phyloP scores from a whole-genome alignment of 2,888 invertebrate species.

The Gryllus longicercus region DNA sequence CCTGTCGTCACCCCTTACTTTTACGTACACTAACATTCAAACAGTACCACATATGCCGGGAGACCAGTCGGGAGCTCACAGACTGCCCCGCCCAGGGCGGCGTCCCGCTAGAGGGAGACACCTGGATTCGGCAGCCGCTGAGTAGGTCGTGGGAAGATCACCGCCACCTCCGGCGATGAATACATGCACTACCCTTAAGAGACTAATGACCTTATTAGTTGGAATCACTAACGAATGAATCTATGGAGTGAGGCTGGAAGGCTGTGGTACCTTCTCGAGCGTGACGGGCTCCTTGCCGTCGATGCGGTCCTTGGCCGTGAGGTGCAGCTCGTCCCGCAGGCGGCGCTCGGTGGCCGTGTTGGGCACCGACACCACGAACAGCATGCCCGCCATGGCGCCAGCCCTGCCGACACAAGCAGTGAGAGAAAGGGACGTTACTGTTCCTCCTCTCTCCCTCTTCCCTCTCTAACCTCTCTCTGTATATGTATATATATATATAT shows the following conservation, averaged over 20 bases:
- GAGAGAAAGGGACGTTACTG: too few relatives aligned
- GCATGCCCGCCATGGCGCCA: slow-evolving; percentile 41
- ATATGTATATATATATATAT: too few relatives aligned
- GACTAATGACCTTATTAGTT: background rate
- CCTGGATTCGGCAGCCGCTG: background rate
- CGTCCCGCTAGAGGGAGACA: too few relatives aligned
- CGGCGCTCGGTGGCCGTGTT: slow-evolving; percentile 65
- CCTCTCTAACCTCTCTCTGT: too few relatives aligned
- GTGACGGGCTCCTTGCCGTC: background rate
- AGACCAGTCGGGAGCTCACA: too few relatives aligned
- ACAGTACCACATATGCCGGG: too few relatives aligned
- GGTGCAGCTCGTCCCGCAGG: slow-evolving; percentile 50
- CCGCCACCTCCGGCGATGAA: too few relatives aligned
- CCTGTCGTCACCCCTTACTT: too few relatives aligned
- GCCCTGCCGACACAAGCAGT: background rate
- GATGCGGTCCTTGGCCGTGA: background rate
- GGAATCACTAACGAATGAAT: background rate
- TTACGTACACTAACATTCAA: too few relatives aligned
- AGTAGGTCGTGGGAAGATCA: background rate
- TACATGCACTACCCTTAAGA: too few relatives aligned
- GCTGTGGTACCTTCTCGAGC: background rate
- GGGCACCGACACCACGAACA: slow-evolving; percentile 67
- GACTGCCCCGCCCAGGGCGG: too few relatives aligned
- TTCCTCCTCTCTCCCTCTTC: too few relatives aligned
- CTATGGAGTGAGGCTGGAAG: background rate